These are phyloP conservation scores for Gyrodactylus salaris DNA, from an alignment of 1,140 invertebrate genomes.

Conservation along the genomic window DNA sequence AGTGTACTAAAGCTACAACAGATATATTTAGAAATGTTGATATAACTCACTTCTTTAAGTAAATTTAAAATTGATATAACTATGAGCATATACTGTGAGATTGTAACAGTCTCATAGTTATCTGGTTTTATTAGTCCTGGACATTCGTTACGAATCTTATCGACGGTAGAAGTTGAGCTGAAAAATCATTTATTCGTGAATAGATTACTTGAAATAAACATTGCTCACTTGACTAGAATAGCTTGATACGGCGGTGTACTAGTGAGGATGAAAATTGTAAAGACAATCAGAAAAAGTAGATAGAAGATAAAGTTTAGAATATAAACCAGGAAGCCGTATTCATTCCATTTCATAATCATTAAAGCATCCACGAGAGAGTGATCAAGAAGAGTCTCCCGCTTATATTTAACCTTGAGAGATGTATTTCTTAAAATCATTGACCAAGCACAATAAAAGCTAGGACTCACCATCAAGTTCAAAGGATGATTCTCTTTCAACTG, in stretches of 20 bases:
- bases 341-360: background rate
- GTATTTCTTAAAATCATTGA: too few relatives aligned
- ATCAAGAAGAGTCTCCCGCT: slow-evolving; percentile 1
- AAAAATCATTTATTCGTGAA: background rate
- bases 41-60: background rate
- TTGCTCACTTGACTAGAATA: background rate
- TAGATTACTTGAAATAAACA: background rate
- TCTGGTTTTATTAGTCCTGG: too few relatives aligned
- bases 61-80: background rate
- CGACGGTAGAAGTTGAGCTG: too few relatives aligned
- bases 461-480: slow-evolving; percentile 23
- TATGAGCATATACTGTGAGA: background rate
- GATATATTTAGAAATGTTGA: too few relatives aligned
- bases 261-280: background rate
- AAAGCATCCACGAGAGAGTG: background rate
- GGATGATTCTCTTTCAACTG: slow-evolving; percentile 24
- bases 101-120: background rate
- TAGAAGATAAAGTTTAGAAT: background rate
- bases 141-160: too few relatives aligned
- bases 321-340: background rate
- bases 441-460: background rate
- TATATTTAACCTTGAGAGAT: background rate
- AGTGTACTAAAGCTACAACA: too few relatives aligned
- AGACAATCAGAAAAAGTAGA: background rate
- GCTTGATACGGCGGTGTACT: background rate